phyloP scores from a whole-genome alignment of 2,113 vertebrate species.

The Azemiops feae region DNA sequence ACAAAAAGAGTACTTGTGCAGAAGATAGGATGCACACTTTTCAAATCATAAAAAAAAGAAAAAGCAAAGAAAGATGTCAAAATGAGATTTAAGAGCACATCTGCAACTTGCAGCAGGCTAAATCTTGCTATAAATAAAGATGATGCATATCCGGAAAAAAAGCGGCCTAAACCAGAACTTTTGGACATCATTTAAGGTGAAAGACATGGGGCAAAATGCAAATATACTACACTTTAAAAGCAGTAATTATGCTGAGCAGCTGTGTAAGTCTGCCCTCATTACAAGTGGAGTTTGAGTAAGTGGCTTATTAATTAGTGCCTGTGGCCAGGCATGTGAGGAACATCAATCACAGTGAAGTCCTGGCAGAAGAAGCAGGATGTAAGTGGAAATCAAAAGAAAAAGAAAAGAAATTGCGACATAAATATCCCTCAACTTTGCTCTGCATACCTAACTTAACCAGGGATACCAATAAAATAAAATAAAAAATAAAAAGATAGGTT shows the following conservation, averaged over 20 bases:
- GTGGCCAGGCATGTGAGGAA: slow-evolving; percentile 65
- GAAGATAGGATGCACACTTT: slow-evolving; percentile 26
- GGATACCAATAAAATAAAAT: slow-evolving; percentile 21
- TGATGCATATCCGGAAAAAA: slow-evolving; percentile 48
- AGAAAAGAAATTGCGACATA: slow-evolving; percentile 44
- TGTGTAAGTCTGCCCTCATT: slow-evolving; percentile 56
- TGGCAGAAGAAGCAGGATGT: slow-evolving; percentile 62
- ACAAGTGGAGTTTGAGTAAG: slow-evolving; percentile 61
- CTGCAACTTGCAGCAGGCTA: slow-evolving; percentile 55
- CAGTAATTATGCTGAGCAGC: slow-evolving; percentile 56
- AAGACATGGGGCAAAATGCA: slow-evolving; percentile 55
- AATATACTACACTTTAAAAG: slow-evolving; percentile 69
- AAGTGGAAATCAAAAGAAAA: slow-evolving; percentile 39
- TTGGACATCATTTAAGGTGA: slow-evolving; percentile 53
- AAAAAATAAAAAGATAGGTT: neutral
- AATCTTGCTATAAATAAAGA: slow-evolving; percentile 64
- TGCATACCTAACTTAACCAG: slow-evolving; percentile 26
- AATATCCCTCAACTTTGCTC: slow-evolving; percentile 39
- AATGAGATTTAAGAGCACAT: slow-evolving; percentile 53
- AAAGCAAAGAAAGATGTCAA: slow-evolving; percentile 64
- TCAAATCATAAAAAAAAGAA: slow-evolving; percentile 41
- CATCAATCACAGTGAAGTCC: slow-evolving; percentile 60
- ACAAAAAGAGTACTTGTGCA: neutral
- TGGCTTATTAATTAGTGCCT: slow-evolving; percentile 68
- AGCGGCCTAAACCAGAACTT: slow-evolving; percentile 58